phyloP scores from a whole-genome alignment of 2,797 vertebrate genomes.

The Gorsachius magnificus region DNA sequence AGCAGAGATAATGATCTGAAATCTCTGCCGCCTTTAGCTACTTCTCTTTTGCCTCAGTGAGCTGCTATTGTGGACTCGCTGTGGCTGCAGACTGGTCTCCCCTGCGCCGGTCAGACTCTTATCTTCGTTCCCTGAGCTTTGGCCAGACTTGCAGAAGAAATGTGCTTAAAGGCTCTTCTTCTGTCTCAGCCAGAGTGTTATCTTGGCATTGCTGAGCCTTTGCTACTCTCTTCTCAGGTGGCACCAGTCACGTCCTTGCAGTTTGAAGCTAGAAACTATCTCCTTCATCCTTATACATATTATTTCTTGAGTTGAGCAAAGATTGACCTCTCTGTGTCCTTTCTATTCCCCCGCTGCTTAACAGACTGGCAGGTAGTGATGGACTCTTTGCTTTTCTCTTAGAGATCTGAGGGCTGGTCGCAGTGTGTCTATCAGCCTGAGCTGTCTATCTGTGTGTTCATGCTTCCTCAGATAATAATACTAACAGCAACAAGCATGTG shows the following conservation, averaged over 20 bases:
- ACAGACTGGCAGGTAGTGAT: conserved; percentile 25
- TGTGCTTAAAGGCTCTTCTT: conserved; percentile 5
- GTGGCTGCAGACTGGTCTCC: neutral
- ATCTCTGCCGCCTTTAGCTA: neutral
- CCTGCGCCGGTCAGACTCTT: neutral
- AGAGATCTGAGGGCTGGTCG: neutral
- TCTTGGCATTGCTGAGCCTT: conserved; percentile 24
- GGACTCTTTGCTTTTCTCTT: conserved; percentile 42
- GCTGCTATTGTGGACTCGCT: neutral
- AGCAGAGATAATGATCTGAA: conserved; percentile 28
- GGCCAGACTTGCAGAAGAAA: conserved; percentile 46
- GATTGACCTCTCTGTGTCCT: conserved; percentile 41
- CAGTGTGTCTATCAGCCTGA: conserved; percentile 7
- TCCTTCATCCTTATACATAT: conserved; percentile 46
- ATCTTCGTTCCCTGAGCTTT: conserved; percentile 17
- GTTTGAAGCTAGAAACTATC: conserved; percentile 37
- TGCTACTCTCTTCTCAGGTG: conserved; percentile 32
- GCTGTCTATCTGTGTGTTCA: neutral
- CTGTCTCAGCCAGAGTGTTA: conserved; percentile 19
- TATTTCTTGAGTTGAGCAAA: conserved; percentile 40
- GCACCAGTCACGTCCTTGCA: conserved; percentile 6
- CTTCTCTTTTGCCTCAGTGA: neutral
- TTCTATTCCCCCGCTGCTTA: conserved; percentile 54
- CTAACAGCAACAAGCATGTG: neutral
- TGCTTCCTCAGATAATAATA: neutral